Evolutionary conservation across 2,113 vertebrate genomes (phyloP), one percentile per base, ranked within the genome.

Genomic region (Cephalopterus ornatus): DNA sequence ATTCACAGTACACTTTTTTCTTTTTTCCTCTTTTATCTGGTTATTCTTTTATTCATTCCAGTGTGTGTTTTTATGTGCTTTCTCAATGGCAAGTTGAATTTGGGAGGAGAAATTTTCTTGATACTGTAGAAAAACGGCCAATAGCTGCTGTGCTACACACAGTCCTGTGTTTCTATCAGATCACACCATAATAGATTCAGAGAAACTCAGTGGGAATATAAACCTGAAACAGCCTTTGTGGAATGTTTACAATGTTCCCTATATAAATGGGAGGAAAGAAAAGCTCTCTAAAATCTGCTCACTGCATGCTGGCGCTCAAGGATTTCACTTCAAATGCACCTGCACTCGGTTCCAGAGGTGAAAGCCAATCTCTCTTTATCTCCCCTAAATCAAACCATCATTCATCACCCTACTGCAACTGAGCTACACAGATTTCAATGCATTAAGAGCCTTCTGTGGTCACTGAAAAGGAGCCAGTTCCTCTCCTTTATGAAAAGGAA

Each of bases 341-440:
- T 18, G 41, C 58, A 58, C 49, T 75, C 47, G 26, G 55, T 61
- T 84, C 42, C 85, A 93, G 90, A 90, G 79, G 65, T 88, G 75
- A 95, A 96, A 89, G 84, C 41, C 87, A 89, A 89, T 61, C 76
- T 87, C 74, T 90, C 62, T 62, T 78, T 73, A 83, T 86, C 85
- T 92, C 76, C 77, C 59, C 35, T 58, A 86, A 52, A 84, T 75
- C 72, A 83, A 86, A 74, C 80, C 65, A 75, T 53, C 68, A 92
- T 90, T 71, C 83, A 88, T 84, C 76, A 16, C 89, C 26, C 50
- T 46, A 5, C 53, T 50, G 81, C 74, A 92, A 14, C 8, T 68
- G 58, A 89, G 46, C 58, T 56, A 85, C 81, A 61, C 3, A 26
- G 85, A 88, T 93, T 95, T 92, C 11, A 30, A 24, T 19, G 46